phyloP scores from a whole-genome alignment of 2,113 vertebrate species.

The Drymodes brunneopygia region DNA sequence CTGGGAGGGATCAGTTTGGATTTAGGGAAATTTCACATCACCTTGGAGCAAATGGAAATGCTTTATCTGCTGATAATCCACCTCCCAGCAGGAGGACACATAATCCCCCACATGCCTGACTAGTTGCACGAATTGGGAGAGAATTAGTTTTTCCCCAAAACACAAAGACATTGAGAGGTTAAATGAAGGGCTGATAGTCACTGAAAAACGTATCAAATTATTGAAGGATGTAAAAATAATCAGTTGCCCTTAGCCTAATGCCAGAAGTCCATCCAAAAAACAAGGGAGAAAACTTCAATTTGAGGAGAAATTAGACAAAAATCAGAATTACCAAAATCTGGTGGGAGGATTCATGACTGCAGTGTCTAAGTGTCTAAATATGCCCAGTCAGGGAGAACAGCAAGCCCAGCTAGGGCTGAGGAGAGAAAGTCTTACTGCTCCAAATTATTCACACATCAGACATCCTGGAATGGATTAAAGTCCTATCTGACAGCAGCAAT shows the following conservation, averaged over 20 bases:
- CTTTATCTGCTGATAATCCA: neutral
- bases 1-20: fast-evolving
- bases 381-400: neutral
- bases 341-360: neutral
- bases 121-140: neutral
- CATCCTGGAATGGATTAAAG: neutral
- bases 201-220: neutral
- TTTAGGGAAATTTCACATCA: neutral
- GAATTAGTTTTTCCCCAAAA: neutral
- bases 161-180: neutral
- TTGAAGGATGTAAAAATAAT: neutral
- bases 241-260: neutral
- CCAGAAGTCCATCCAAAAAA: neutral
- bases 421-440: neutral
- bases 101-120: neutral
- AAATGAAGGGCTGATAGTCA: neutral
- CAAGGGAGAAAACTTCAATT: neutral
- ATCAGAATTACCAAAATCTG: neutral
- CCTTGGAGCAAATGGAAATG: neutral
- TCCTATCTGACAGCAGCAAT: constrained; percentile 1
- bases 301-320: neutral
- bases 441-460: neutral
- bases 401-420: neutral
- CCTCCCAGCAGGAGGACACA: neutral
- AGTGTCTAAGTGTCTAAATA: neutral